Evolutionary conservation across 2,888 invertebrate genomes (phyloP).

Genomic region (Dolomedes plantarius): DNA sequence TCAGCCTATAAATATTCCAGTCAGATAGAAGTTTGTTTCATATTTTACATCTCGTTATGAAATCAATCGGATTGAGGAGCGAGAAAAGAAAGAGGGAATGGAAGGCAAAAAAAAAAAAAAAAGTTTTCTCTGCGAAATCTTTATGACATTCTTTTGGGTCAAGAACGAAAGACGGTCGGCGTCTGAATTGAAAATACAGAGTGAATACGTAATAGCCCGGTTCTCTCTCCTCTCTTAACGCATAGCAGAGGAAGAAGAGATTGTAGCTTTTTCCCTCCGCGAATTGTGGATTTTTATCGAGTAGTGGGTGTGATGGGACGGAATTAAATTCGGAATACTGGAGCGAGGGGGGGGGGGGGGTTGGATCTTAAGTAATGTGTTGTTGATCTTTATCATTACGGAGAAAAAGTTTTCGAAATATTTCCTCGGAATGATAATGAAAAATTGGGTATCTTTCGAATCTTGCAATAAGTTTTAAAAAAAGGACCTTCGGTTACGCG

Average conservation of each 20-base stretch:
- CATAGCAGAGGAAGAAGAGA: neutral
- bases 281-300: conserved; percentile 11
- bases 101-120: neutral
- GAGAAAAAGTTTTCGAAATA: too few species aligned
- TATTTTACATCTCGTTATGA: conserved; percentile 16
- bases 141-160: conserved; percentile 16
- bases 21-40: conserved; percentile 9
- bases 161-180: conserved; percentile 11
- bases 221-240: too few species aligned
- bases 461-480: too few species aligned
- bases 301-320: neutral
- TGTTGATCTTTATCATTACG: neutral
- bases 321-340: conserved; percentile 7
- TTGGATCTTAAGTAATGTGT: neutral
- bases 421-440: too few species aligned
- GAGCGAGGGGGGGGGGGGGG: too few species aligned
- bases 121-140: neutral
- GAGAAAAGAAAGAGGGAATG: neutral
- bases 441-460: too few species aligned
- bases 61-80: conserved; percentile 14
- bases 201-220: neutral
- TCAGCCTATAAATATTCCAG: conserved; percentile 7
- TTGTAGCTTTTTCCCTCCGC: neutral
- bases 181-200: conserved; percentile 9
- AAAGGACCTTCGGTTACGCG: too few species aligned